These are phyloP conservation scores for Punctoribates punctum DNA, from an alignment of 2,888 invertebrate species.

Conservation along the genomic window DNA sequence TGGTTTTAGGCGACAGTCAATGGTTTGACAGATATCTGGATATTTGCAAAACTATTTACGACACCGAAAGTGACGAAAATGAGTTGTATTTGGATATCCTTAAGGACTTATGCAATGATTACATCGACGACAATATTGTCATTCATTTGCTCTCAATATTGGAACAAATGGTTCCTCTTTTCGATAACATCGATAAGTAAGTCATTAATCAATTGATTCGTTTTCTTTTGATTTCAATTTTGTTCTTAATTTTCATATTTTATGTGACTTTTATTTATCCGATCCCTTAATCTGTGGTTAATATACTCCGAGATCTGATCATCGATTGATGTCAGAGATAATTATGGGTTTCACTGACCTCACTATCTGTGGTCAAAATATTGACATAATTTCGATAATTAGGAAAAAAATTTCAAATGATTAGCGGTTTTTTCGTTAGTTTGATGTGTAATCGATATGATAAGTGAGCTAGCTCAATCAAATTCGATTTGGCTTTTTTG, in stretches of 20 bases:
- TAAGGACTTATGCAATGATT: conserved; percentile 43
- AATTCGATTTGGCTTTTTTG: no score
- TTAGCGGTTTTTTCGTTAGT: no score
- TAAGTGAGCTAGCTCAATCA: no score
- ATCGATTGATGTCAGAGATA: no score
- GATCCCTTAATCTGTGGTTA: neutral
- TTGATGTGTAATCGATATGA: no score
- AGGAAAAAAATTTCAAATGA: no score
- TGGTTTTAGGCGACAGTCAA: conserved; percentile 9
- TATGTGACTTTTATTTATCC: neutral
- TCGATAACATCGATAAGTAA: conserved; percentile 42
- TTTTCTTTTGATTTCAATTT: neutral
- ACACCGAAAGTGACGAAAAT: neutral
- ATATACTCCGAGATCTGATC: neutral
- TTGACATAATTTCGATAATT: no score
- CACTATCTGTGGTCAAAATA: no score
- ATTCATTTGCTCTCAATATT: conserved; percentile 42
- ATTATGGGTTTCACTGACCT: no score
- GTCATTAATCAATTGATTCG: neutral
- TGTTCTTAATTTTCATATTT: neutral
- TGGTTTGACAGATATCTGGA: conserved; percentile 30
- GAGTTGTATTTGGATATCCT: conserved; percentile 42
- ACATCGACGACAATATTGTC: conserved; percentile 10
- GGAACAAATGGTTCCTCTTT: conserved; percentile 38
- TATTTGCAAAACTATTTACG: conserved; percentile 2